Percentiles rank a stretch among this genome's conserved stretches.
phyloP scores from a whole-genome alignment of 2,888 invertebrate genomes.

The Meghimatium bilineatum region DNA sequence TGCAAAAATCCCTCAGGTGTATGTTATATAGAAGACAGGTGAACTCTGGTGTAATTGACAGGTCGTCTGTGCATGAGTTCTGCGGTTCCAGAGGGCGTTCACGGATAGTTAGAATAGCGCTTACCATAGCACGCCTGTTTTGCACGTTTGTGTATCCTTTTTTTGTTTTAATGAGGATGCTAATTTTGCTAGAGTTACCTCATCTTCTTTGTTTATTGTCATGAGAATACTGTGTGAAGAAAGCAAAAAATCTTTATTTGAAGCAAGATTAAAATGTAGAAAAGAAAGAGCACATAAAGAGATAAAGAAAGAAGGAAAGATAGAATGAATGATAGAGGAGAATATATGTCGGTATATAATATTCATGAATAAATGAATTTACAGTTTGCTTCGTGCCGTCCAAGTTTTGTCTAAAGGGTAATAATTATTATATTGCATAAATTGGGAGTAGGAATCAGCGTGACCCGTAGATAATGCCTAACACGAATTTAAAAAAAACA shows the following conservation, averaged over 20 bases:
- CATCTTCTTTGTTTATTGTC: neutral
- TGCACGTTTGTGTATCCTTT: neutral
- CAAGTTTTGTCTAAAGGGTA: no score
- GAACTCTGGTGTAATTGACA: slow-evolving; percentile 33
- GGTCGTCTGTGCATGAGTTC: slow-evolving; percentile 18
- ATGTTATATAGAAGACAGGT: slow-evolving; percentile 40
- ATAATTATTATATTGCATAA: no score
- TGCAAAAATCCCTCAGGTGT: slow-evolving; percentile 37
- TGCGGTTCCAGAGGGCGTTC: slow-evolving; percentile 31
- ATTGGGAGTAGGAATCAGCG: no score
- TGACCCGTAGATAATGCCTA: no score
- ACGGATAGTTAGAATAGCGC: slow-evolving; percentile 35
- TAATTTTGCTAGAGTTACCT: slow-evolving; percentile 29
- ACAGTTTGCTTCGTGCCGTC: no score
- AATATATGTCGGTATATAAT: no score
- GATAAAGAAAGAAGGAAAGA: no score
- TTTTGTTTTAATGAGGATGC: neutral
- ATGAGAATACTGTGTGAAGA: neutral
- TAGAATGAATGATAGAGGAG: no score
- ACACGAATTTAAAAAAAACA: no score
- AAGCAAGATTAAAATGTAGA: neutral
- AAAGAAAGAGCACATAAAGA: neutral
- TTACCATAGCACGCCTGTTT: slow-evolving; percentile 30
- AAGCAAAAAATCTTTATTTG: neutral
- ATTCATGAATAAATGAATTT: no score